phyloP scores from a whole-genome alignment of 92 coral and sea anemone species.

The Epizoanthus rinbou region DNA sequence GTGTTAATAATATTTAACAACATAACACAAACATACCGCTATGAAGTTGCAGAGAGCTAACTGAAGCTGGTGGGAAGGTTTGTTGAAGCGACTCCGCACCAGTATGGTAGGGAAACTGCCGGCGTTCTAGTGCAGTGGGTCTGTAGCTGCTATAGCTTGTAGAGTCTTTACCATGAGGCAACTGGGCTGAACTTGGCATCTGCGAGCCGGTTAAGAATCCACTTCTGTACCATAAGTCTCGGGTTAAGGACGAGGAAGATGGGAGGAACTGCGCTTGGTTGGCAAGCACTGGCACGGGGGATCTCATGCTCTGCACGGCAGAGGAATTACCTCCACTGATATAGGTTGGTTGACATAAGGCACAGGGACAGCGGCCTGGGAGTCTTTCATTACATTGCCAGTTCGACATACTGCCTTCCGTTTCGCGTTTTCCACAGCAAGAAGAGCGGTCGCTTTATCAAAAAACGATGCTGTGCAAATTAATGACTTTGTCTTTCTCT shows the following conservation, averaged over 20 bases:
- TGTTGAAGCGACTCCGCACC: constrained; percentile 8
- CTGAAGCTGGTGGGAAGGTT: constrained; percentile 18
- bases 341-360: constrained; percentile 28
- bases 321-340: constrained; percentile 9
- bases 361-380: constrained; percentile 27
- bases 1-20: constrained; percentile 33
- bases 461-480: neutral
- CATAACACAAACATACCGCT: constrained; percentile 4
- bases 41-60: constrained; percentile 33
- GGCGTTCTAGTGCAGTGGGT: constrained; percentile 8
- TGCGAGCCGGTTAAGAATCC: constrained; percentile 29
- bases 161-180: constrained; percentile 18
- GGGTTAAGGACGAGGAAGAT: constrained; percentile 18
- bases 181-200: constrained; percentile 11
- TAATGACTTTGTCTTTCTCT: constrained; percentile 1
- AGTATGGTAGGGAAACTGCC: constrained; percentile 12
- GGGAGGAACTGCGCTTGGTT: constrained; percentile 35
- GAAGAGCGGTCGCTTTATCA: neutral
- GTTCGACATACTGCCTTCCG: constrained; percentile 9
- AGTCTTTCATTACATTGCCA: constrained; percentile 39
- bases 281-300: constrained; percentile 32
- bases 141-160: constrained; percentile 20
- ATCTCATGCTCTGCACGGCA: constrained; percentile 5
- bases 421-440: neutral
- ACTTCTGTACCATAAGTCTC: constrained; percentile 39